These are phyloP conservation scores for Holotrichia oblita DNA, from an alignment of 1,140 invertebrate genomes.

Conservation along the genomic window DNA sequence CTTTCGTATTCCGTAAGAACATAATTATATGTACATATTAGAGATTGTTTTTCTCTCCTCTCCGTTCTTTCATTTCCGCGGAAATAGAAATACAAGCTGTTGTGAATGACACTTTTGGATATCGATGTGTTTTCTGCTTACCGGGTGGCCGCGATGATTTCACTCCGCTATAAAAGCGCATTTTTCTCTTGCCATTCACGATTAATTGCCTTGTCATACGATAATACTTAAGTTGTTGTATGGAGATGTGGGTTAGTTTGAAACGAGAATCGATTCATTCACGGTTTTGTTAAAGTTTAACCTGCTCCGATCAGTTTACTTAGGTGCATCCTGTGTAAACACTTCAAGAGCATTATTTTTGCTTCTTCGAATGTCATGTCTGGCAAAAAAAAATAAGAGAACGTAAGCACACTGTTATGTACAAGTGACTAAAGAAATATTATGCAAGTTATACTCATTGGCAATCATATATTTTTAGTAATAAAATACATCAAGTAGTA, in stretches of 20 bases:
- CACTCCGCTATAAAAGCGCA: not conserved
- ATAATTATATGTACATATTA: not conserved
- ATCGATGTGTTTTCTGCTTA: not conserved
- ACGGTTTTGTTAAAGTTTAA: not conserved
- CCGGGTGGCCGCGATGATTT: not conserved
- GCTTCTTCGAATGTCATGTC: too few species aligned
- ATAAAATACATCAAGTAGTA: too few species aligned
- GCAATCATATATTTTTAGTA: too few species aligned
- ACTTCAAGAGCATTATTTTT: too few species aligned
- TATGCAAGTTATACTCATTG: too few species aligned
- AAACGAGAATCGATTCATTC: slow-evolving; percentile 14
- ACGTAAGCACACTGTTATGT: too few species aligned
- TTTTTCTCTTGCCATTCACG: slow-evolving; percentile 13
- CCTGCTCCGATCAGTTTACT: not conserved
- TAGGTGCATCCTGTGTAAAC: not conserved
- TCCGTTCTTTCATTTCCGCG: not conserved
- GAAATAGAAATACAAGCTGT: not conserved
- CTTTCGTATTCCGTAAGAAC: too few species aligned
- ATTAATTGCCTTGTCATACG: slow-evolving; percentile 5
- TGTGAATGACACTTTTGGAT: not conserved
- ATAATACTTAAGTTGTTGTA: not conserved
- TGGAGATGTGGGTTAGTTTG: not conserved
- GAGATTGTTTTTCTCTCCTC: not conserved
- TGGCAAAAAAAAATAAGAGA: too few species aligned
- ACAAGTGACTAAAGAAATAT: too few species aligned